Percentiles rank a stretch among this genome's conserved stretches.
Conservation (phyloP, 2,113 vertebrate genomes). For the Climacteris rufus region DNA sequence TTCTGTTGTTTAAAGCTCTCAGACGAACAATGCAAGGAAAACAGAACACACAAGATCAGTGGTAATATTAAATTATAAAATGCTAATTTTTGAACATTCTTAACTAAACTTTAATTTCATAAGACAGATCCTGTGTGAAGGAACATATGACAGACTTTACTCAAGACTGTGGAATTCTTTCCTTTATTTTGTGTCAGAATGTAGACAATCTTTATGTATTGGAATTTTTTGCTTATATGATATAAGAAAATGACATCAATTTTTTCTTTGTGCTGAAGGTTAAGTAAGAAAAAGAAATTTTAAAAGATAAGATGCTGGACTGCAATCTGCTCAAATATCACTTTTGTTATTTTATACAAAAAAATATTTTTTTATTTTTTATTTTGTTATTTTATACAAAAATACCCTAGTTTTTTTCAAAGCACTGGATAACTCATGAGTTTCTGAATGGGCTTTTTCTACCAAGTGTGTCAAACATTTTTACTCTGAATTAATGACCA, state of each 20-base stretch:
- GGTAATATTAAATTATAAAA: neutral
- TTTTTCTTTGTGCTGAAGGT: neutral
- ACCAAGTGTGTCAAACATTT: neutral
- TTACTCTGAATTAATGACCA: neutral
- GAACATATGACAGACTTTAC: neutral
- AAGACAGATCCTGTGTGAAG: neutral
- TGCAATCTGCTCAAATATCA: neutral
- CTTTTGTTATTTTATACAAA: neutral
- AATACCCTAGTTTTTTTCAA: neutral
- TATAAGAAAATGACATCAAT: neutral
- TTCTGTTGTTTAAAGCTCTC: neutral
- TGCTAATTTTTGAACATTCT: neutral
- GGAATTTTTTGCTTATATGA: neutral
- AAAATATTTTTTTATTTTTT: no score
- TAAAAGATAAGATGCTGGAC: accelerated
- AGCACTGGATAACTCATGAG: neutral
- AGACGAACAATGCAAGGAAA: neutral
- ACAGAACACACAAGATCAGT: neutral
- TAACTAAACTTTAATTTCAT: neutral
- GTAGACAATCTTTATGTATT: neutral
- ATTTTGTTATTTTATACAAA: neutral
- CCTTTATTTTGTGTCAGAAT: neutral
- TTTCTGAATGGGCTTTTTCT: neutral
- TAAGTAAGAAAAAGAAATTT: neutral
- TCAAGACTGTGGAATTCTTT: neutral